Conservation (phyloP, 2,797 vertebrate species). For the Microhierax caerulescens region DNA sequence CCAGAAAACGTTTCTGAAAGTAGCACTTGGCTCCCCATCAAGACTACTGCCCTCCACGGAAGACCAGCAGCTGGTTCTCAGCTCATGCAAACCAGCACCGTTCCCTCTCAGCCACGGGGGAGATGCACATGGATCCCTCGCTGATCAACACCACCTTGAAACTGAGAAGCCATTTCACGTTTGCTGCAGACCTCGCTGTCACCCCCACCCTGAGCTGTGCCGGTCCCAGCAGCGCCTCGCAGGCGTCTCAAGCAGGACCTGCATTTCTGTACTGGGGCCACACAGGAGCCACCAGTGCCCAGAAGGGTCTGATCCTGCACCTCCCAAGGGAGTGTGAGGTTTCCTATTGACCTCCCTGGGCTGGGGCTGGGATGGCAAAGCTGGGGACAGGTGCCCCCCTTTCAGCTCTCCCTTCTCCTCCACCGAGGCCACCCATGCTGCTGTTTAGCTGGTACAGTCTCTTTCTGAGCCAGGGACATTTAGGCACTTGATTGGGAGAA, state of each 20-base stretch:
- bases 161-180: not conserved
- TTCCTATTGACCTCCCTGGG: not conserved
- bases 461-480: not conserved
- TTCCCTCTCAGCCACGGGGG: not conserved
- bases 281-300: not conserved
- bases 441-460: not conserved
- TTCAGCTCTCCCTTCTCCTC: not conserved
- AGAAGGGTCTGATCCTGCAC: not conserved
- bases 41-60: conserved; percentile 38
- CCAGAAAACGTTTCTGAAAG: conserved; percentile 39
- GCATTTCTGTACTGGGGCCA: not conserved
- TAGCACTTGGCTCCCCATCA: conserved; percentile 71
- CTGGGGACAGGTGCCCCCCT: not conserved
- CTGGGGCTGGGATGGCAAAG: not conserved
- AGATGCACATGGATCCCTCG: not conserved
- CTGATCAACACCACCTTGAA: rapidly evolving
- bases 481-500: not conserved
- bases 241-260: conserved; percentile 20
- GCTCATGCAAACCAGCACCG: rapidly evolving
- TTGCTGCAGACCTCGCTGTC: not conserved
- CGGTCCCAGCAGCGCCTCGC: not conserved
- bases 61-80: not conserved
- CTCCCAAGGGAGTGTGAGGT: not conserved
- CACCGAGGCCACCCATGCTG: not conserved
- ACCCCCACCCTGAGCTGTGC: not conserved